Evolutionary conservation across 2,113 vertebrate species (phyloP).

Genomic region (Chiloscyllium plagiosum): DNA sequence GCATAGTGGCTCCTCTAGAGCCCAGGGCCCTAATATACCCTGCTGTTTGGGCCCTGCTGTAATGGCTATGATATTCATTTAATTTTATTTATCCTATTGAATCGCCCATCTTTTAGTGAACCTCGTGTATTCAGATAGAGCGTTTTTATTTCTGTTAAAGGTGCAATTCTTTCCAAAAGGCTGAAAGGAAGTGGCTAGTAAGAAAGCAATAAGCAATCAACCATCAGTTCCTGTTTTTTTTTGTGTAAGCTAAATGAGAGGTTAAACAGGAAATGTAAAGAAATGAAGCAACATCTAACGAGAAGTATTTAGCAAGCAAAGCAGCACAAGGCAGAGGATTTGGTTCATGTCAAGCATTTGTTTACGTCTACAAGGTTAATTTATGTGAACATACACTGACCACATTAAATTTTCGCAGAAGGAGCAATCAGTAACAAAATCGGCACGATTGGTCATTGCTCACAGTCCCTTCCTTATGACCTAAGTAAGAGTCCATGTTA

Average conservation of each 20-base stretch:
- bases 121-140: not conserved
- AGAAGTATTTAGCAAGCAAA: not conserved
- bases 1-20: too few species aligned
- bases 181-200: not conserved
- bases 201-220: not conserved
- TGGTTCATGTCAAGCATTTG: not conserved
- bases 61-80: not conserved
- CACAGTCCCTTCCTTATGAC: not conserved
- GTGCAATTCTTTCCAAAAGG: not conserved
- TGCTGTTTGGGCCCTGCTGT: too few species aligned
- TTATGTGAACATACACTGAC: not conserved
- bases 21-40: too few species aligned
- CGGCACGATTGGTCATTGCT: not conserved
- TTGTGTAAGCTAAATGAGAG: not conserved
- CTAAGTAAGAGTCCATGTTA: not conserved
- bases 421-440: not conserved
- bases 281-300: not conserved
- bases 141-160: not conserved
- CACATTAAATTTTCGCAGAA: not conserved
- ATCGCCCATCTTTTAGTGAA: not conserved
- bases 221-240: not conserved
- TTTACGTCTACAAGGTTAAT: not conserved
- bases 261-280: slow-evolving; percentile 10
- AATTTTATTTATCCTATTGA: not conserved
- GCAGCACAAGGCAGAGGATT: not conserved